Evolutionary conservation across 2,113 vertebrate species (phyloP).

Genomic region (Festucalex cinctus): DNA sequence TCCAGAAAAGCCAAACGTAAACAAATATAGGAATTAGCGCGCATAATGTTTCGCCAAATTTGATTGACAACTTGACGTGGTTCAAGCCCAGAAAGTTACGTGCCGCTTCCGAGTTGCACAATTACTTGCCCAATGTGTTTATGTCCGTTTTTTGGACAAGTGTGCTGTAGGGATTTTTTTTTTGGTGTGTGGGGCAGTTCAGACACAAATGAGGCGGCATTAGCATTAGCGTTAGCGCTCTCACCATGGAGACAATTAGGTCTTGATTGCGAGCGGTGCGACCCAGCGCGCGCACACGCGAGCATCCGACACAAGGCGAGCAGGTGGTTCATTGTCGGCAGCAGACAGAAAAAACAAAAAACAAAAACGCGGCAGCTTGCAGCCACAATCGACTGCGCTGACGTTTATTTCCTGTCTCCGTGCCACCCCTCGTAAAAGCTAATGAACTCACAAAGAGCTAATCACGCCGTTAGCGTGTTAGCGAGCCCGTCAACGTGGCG

Average conservation of each 20-base stretch:
- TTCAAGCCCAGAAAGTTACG: no score
- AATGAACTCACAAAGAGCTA: conserved; percentile 5
- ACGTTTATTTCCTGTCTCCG: not conserved
- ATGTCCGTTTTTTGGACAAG: not conserved
- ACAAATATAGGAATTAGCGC: no score
- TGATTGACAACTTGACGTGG: no score
- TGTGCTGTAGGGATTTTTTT: not conserved
- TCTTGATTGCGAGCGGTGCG: not conserved
- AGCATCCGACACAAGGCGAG: not conserved
- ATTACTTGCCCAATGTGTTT: not conserved
- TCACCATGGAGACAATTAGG: not conserved
- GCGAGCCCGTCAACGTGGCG: not conserved
- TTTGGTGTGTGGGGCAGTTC: not conserved
- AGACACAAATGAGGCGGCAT: not conserved
- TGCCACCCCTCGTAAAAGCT: conserved; percentile 1
- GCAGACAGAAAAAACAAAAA: not conserved
- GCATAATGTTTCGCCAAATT: no score
- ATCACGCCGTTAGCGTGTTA: not conserved
- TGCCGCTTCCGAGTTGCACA: no score
- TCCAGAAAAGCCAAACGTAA: no score
- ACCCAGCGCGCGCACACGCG: not conserved
- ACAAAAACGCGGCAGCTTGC: not conserved
- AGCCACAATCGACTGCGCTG: not conserved
- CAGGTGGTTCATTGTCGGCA: conserved; percentile 1
- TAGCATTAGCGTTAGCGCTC: not conserved